Evolutionary conservation across 2,888 invertebrate genomes (phyloP), one percentile per base, ranked within the genome.

Genomic region (Ormyrus rosae): DNA sequence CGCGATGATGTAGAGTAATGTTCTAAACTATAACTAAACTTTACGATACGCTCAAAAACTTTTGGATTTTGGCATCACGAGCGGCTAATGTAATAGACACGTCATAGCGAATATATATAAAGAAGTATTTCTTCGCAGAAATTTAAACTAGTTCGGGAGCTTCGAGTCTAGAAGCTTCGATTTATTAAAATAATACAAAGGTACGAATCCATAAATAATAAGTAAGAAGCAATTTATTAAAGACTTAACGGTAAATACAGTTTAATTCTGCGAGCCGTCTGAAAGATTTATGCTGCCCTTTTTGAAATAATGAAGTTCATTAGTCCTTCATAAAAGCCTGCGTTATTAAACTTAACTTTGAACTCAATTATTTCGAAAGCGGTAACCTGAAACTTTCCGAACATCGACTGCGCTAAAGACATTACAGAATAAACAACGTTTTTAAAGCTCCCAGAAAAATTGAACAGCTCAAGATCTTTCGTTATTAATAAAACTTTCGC

Each of bases 251-350:
- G n/a, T 68, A 56, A 55, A 56, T 34, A 45, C 34, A 53, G n/a
- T 46, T 13, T 69, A 45, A 68, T 68, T 55, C 8, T 1, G n/a
- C 45, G n/a, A 56, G 9, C 51, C 19, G 13, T 6, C 19, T 34
- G 19, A 51, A 60, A 50, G 60, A 51, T 71, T 71, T 34, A 71
- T 11, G 11, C 7, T 48, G 10, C 48, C 58, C 58, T 71, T 60
- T 60, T 34, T n/a, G 8, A n/a, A 65, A 65, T 65, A 74, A 65
- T 56, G 48, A 64, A 56, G 56, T 74, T 73, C 65, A 55, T 73
- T 73, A 73, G 64, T 65, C 34, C 34, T 34, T 48, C 50, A n/a
- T 64, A 74, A 65, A 56, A 19, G 19, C 46, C 58, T 6, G 13
- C n/a, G 55, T 65, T 74, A 69, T 74, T 56, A 56, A 65, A 65